phyloP scores from a whole-genome alignment of 2,797 vertebrate genomes.

The Lycodopsis pacificus region DNA sequence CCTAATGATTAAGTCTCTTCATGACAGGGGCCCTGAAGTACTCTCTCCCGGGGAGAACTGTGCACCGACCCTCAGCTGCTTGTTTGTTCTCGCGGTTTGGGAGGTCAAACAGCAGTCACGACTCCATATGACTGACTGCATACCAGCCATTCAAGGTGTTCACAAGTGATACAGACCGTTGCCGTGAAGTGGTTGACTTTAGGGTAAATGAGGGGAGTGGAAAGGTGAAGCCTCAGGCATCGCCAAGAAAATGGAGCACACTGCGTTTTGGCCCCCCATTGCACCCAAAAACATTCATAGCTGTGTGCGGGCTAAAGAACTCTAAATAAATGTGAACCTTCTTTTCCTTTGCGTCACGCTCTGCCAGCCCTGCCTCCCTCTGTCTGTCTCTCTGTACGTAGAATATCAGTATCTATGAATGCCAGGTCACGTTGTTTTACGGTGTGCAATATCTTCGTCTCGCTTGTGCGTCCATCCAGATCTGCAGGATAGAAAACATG shows the following conservation, averaged over 20 bases:
- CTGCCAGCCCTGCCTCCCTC: not conserved
- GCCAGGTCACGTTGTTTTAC: not conserved
- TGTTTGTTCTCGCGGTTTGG: conserved; percentile 46
- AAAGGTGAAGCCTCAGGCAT: not conserved
- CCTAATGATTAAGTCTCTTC: conserved; percentile 25
- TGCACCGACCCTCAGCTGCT: conserved; percentile 26
- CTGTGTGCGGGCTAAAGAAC: not conserved
- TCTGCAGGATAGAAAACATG: conserved; percentile 91
- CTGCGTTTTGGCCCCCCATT: not conserved
- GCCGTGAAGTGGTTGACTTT: not conserved
- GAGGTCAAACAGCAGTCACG: conserved; percentile 32
- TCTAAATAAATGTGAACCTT: not conserved
- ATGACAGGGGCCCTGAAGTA: conserved; percentile 34
- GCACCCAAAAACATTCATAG: not conserved
- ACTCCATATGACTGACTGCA: conserved; percentile 16
- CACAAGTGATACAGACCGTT: not conserved
- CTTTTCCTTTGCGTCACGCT: not conserved
- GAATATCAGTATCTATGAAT: conserved; percentile 4
- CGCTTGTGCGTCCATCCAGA: conserved; percentile 82
- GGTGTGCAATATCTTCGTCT: not conserved
- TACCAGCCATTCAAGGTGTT: not conserved
- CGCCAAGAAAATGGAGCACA: not conserved
- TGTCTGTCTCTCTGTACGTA: not conserved
- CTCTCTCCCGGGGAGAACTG: conserved; percentile 15
- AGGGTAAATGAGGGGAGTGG: conserved; percentile 3